These are phyloP conservation scores for Cryptoblepharus egeriae DNA, from an alignment of 2,797 vertebrate genomes.

Conservation along the genomic window DNA sequence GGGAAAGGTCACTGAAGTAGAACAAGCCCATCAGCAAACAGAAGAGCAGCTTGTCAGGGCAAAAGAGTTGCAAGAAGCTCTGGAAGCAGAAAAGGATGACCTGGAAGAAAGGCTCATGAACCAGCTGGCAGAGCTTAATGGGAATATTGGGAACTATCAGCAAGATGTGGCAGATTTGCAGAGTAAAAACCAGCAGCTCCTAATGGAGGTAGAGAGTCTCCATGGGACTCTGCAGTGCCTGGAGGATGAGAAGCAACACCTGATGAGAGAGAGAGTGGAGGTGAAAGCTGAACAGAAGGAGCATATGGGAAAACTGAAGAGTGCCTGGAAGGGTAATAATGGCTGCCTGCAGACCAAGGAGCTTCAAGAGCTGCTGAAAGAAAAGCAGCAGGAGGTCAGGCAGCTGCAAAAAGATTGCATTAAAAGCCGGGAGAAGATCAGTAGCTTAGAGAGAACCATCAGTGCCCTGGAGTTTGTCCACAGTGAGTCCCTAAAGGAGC, in stretches of 20 bases:
- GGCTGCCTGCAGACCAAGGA: slow-evolving; percentile 86
- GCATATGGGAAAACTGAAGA: slow-evolving; percentile 87
- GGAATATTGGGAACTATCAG: slow-evolving; percentile 95
- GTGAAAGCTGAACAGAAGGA: slow-evolving; percentile 86
- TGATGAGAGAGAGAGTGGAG: slow-evolving; percentile 82
- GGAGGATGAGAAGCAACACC: slow-evolving; percentile 90
- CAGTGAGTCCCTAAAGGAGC: slow-evolving; percentile 81
- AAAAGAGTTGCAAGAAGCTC: slow-evolving; percentile 72
- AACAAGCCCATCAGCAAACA: slow-evolving; percentile 66
- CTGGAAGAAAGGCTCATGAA: slow-evolving; percentile 98
- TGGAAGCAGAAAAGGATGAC: slow-evolving; percentile 93
- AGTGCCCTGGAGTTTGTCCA: slow-evolving; percentile 86
- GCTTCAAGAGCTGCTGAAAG: slow-evolving; percentile 93
- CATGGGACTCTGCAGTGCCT: slow-evolving; percentile 79
- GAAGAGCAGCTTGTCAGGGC: slow-evolving; percentile 80
- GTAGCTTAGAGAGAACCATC: slow-evolving; percentile 84
- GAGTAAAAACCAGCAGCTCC: slow-evolving; percentile 76
- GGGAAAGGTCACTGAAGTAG: slow-evolving; percentile 63
- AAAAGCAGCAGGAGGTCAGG: slow-evolving; percentile 94
- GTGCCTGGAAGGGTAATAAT: slow-evolving; percentile 80
- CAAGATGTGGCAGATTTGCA: slow-evolving; percentile 88
- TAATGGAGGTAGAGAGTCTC: slow-evolving; percentile 78
- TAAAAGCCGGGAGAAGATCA: slow-evolving; percentile 91
- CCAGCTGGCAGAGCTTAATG: slow-evolving; percentile 97
- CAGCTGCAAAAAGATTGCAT: slow-evolving; percentile 95